Base-by-base conservation (phyloP, 2,888 invertebrate genomes). In the Dermolepida albohirtum region DNA sequence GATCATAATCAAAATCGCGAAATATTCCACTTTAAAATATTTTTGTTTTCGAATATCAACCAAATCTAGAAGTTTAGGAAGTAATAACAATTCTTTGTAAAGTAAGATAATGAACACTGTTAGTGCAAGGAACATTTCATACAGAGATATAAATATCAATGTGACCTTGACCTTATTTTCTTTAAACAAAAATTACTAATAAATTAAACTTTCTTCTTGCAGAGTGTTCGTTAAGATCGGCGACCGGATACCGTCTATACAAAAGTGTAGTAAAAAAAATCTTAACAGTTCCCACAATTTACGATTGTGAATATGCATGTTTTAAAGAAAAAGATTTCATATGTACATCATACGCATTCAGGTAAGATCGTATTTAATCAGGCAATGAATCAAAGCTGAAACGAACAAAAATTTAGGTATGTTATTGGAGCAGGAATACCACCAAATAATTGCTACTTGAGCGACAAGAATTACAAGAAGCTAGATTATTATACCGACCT, bases 221-320 rank as follows among this genome's bases (percentile, higher is more conserved):
- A 90, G 93, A 92, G 76, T 94, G 94, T 75, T 92, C 92, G 0
- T 87, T 92, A 0, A 88, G 92, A 73, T 88, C 90, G 0, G 88
- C 90, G 1, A 89, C 91, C 5, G 94, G 94, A 0, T 93, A 93
- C 84, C 88, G 91, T 1, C 79, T 94, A 17, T 87, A 89, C 40
- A 88, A 90, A 70, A 87, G 87, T 0, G 88, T 91, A 2, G 87
- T 93, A 1, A 86, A 90, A 63, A 86, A 91, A 65, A 88, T 90
- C 0, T 85, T 87, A 49, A 82, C 88, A 1, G 90, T 90, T 1
- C 87, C 88, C 0, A 90, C 89, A 12, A 87, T 94, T 10, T 89
- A 91, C 14, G 91, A 92, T 68, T 94, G 94, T 78, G 94, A 94
- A 74, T 84, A 88, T 0, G 86, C 92, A 7, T 94, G 94, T 79